Conservation (phyloP, 2,888 invertebrate genomes). For the Scaptomyza reducta region DNA sequence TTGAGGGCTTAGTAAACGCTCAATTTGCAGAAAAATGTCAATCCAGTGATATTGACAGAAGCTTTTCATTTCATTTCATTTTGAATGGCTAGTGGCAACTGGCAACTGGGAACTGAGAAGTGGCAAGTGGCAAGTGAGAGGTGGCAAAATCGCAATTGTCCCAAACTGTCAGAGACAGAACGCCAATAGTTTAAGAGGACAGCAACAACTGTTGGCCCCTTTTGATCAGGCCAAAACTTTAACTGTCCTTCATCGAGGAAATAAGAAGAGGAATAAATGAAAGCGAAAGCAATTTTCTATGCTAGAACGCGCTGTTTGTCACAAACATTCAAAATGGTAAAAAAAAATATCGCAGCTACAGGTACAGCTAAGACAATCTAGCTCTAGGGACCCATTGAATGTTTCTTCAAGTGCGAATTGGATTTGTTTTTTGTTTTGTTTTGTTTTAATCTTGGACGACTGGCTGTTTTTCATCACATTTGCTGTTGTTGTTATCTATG, state of each 20-base stretch:
- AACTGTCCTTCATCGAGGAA: slow-evolving; percentile 32
- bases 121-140: slow-evolving; percentile 15
- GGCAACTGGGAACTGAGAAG: slow-evolving; percentile 13
- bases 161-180: slow-evolving; percentile 53
- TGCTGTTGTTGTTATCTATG: not conserved
- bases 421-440: slow-evolving; percentile 31
- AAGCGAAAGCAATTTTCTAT: slow-evolving; percentile 59
- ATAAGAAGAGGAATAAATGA: slow-evolving; percentile 1
- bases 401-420: slow-evolving; percentile 20
- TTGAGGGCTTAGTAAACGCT: slow-evolving; percentile 29
- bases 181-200: slow-evolving; percentile 15
- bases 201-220: slow-evolving; percentile 24
- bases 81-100: slow-evolving; percentile 7
- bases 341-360: slow-evolving; percentile 28
- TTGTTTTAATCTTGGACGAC: slow-evolving; percentile 28
- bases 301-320: slow-evolving; percentile 21
- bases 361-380: slow-evolving; percentile 41
- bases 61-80: slow-evolving; percentile 25
- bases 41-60: slow-evolving; percentile 5
- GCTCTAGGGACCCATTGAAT: slow-evolving; percentile 62
- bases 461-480: slow-evolving; percentile 21
- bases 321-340: slow-evolving; percentile 34
- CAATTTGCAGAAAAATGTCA: slow-evolving; percentile 43
- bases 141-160: slow-evolving; percentile 38
- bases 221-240: slow-evolving; percentile 36